Conservation (phyloP, 64 coral and sea anemone genomes). For the Cladopsammia gracilis region DNA sequence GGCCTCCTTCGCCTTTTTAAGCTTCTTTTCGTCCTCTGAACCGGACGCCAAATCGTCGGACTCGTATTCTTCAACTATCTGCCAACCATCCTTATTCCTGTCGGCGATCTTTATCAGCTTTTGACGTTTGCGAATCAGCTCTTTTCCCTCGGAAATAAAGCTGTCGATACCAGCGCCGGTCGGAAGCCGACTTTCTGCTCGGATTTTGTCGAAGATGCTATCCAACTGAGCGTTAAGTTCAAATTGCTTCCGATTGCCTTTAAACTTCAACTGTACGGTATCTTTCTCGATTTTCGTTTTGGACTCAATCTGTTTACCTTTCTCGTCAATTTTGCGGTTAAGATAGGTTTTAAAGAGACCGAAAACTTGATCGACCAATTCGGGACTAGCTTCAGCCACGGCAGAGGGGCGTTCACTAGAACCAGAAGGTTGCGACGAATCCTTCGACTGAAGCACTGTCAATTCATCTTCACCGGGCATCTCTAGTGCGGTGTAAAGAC, state of each 20-base stretch:
- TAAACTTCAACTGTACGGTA: slow-evolving; percentile 33
- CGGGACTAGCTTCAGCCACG: too few relatives aligned
- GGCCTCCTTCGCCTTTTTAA: neutral
- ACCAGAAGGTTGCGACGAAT: too few relatives aligned
- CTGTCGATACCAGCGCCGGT: too few relatives aligned
- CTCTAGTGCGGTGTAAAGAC: too few relatives aligned
- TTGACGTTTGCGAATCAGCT: too few relatives aligned
- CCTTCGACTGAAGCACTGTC: too few relatives aligned
- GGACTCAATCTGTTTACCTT: slow-evolving; percentile 18
- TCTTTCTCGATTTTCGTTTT: slow-evolving; percentile 11
- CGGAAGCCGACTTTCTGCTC: too few relatives aligned
- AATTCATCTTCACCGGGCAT: too few relatives aligned
- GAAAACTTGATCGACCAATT: slow-evolving; percentile 34
- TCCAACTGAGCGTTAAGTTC: slow-evolving; percentile 48
- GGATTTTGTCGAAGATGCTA: neutral
- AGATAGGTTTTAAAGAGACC: slow-evolving; percentile 24
- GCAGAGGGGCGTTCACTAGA: too few relatives aligned
- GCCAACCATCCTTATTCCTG: neutral
- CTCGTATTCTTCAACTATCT: neutral
- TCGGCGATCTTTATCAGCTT: too few relatives aligned
- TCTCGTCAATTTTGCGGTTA: neutral
- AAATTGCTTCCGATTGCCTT: slow-evolving; percentile 57
- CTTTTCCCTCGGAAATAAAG: too few relatives aligned
- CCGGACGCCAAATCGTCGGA: neutral
- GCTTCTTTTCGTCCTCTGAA: neutral